Conservation (phyloP, 1,140 invertebrate species). For the Drosophila sturtevanti region DNA sequence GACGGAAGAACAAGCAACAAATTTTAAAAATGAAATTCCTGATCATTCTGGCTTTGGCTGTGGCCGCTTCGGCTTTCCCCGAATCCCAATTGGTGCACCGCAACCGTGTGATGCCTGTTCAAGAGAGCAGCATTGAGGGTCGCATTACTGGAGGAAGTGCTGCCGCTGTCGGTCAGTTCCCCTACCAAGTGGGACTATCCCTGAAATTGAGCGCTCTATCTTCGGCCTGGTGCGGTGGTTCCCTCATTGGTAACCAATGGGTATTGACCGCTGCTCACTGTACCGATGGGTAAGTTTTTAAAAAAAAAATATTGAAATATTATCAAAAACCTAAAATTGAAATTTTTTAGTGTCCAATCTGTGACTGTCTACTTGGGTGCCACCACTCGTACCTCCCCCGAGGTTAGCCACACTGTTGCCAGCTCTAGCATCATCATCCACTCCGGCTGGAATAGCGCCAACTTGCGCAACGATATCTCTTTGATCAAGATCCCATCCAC, state of each 20-base stretch:
- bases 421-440: slow-evolving; percentile 50
- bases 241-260: slow-evolving; percentile 82
- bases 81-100: slow-evolving; percentile 43
- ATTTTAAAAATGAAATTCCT: slow-evolving; percentile 67
- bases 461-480: slow-evolving; percentile 68
- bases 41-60: slow-evolving; percentile 66
- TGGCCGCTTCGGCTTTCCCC: slow-evolving; percentile 58
- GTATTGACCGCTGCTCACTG: slow-evolving; percentile 71
- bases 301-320: too few relatives aligned
- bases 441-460: slow-evolving; percentile 51
- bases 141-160: slow-evolving; percentile 74
- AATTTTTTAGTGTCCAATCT: slow-evolving; percentile 32
- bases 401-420: slow-evolving; percentile 33
- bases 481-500: slow-evolving; percentile 59
- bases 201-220: slow-evolving; percentile 48
- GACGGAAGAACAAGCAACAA: slow-evolving; percentile 48
- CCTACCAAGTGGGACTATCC: slow-evolving; percentile 78
- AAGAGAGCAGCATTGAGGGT: slow-evolving; percentile 44
- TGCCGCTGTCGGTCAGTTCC: slow-evolving; percentile 75
- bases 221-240: slow-evolving; percentile 84
- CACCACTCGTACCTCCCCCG: slow-evolving; percentile 56
- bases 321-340: too few relatives aligned
- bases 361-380: slow-evolving; percentile 70
- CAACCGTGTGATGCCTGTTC: slow-evolving; percentile 53
- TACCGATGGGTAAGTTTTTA: slow-evolving; percentile 56